Base-by-base conservation (phyloP, 2,888 invertebrate genomes). In the Vannuccia rotundouncinata region DNA sequence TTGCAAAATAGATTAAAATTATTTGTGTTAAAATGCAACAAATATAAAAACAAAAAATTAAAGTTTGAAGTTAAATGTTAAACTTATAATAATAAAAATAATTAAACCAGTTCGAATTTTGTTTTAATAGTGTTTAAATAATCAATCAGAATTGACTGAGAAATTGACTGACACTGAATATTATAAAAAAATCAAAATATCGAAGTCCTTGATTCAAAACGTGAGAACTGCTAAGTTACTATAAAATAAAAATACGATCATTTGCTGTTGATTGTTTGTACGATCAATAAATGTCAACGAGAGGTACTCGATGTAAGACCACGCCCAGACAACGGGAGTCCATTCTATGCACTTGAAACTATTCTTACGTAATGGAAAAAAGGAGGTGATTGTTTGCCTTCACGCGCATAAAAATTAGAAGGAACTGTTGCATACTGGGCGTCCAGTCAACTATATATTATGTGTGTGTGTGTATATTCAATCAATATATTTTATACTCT, bases 291-390 rank as follows among this genome's bases (percentile, higher is more conserved):
- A 22, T 27, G 66, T 22, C 66, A 66, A 27, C 25, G 66, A 66
- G 66, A 66, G 66, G 66, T 22, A 66, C 66, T 66, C 22, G 66
- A 66, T 66, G 2, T 66, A 5, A 66, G 66, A 2, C 5, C n/a
- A 5, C 66, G 66, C 66, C 66, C 66, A 66, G 22, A 66, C 66
- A 66, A 66, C 66, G 66, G 66, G 66, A 22, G 66, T 22, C 25
- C 66, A 27, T n/a, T n/a, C 66, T 66, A 27, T 66, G 5, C 66
- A 22, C 25, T 66, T 66, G 25, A 2, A 22, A 2, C 66, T 66
- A 2, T 13, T 66, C 10, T 66, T 5, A 66, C 25, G 66, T 66
- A 13, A 66, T 27, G 22, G 22, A 66, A 66, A n/a, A 66, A 27
- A 66, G 10, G 10, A 45, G n/a, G n/a, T 45, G 5, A 17, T 45